Evolutionary conservation across 2,113 vertebrate species (phyloP).

Genomic region (Trochalopteron elliotii): DNA sequence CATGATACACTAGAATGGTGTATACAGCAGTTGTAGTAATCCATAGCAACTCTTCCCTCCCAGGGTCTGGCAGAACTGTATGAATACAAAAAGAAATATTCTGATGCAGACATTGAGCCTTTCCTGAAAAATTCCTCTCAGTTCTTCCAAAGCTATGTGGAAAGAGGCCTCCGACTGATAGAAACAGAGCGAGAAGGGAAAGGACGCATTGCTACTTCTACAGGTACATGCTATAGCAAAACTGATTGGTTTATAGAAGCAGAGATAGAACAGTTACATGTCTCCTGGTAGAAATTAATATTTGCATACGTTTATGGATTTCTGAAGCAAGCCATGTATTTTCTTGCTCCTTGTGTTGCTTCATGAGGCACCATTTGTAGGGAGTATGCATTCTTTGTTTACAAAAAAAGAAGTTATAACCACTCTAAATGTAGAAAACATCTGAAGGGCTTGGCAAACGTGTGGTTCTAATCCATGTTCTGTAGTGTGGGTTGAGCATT

Average conservation of each 20-base stretch:
- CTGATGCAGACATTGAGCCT: conserved; percentile 93
- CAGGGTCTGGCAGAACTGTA: conserved; percentile 96
- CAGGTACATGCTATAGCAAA: conserved; percentile 71
- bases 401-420: not conserved
- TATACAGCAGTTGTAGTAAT: not conserved
- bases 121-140: conserved; percentile 96
- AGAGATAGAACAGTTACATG: not conserved
- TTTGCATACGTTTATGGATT: not conserved
- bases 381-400: not conserved
- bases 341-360: not conserved
- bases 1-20: not conserved
- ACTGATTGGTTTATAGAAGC: not conserved
- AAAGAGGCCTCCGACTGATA: conserved; percentile 93
- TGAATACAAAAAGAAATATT: conserved; percentile 97
- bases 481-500: not conserved
- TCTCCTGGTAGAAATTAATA: not conserved
- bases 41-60: not conserved
- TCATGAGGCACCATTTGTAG: not conserved
- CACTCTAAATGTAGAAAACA: not conserved
- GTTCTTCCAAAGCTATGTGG: conserved; percentile 98
- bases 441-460: not conserved
- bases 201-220: conserved; percentile 81
- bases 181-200: conserved; percentile 95
- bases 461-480: not conserved
- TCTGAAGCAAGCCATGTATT: not conserved